phyloP scores from a whole-genome alignment of 2,113 vertebrate species.

The Dipodomys merriami region DNA sequence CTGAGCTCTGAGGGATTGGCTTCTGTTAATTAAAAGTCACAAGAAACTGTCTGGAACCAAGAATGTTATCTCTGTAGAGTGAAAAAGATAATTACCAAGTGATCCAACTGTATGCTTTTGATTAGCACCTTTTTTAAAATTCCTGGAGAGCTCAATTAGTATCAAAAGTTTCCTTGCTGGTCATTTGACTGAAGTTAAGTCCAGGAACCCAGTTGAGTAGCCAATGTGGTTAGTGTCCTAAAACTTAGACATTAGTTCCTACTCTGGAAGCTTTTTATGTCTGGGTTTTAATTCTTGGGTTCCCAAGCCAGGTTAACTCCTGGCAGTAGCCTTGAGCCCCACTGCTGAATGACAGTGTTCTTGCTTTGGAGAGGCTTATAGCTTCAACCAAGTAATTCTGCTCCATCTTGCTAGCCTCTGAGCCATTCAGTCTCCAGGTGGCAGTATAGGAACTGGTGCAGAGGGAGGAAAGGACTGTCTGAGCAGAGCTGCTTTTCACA shows the following conservation, averaged over 20 bases:
- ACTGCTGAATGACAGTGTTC: not conserved
- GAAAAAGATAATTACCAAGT: constrained; percentile 59
- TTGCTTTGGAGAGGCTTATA: constrained; percentile 27
- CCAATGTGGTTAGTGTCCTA: not conserved
- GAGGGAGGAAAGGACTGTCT: not conserved
- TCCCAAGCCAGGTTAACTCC: not conserved
- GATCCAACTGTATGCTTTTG: constrained; percentile 1
- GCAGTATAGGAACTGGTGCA: not conserved
- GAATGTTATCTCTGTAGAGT: not conserved
- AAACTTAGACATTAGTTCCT: not conserved
- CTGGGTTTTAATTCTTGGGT: not conserved
- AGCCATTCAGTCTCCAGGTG: not conserved
- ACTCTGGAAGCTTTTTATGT: not conserved
- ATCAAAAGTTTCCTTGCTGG: constrained; percentile 29
- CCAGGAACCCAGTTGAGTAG: not conserved
- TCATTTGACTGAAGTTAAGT: constrained; percentile 28
- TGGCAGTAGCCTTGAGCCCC: not conserved
- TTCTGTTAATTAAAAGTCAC: constrained; percentile 57
- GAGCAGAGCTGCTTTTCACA: not conserved
- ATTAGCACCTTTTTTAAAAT: constrained; percentile 15
- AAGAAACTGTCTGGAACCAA: constrained; percentile 53
- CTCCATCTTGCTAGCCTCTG: not conserved
- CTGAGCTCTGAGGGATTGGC: constrained; percentile 24
- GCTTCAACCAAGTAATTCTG: not conserved
- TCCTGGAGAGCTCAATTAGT: not conserved